phyloP scores from a whole-genome alignment of 2,888 invertebrate species.

The Latrodectus hesperus region DNA sequence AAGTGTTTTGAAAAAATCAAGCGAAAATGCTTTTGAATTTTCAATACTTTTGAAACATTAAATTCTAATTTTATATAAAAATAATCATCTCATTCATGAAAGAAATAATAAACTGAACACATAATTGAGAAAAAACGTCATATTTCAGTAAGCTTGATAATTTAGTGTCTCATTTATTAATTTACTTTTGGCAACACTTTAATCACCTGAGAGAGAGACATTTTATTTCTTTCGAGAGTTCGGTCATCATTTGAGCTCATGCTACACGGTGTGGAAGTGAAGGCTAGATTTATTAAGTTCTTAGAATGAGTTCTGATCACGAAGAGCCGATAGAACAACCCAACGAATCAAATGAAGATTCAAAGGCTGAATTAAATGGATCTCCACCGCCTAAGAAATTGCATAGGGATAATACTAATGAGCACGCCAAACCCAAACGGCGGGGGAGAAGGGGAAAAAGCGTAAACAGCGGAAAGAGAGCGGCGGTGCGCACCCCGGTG shows the following conservation, averaged over 20 bases:
- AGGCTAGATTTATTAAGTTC: neutral
- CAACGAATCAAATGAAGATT: slow-evolving; percentile 7
- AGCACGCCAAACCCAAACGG: slow-evolving; percentile 46
- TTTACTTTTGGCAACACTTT: slow-evolving; percentile 1
- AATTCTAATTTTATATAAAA: too few relatives aligned
- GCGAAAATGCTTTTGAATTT: too few relatives aligned
- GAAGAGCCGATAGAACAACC: slow-evolving; percentile 21
- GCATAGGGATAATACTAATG: slow-evolving; percentile 6
- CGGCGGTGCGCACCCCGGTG: slow-evolving; percentile 3
- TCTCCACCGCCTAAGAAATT: slow-evolving; percentile 7
- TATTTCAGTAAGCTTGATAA: too few relatives aligned
- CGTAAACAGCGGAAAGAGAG: slow-evolving; percentile 58
- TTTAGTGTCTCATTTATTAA: too few relatives aligned
- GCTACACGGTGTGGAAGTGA: neutral
- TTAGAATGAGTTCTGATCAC: slow-evolving; percentile 45
- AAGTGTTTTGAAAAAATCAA: too few relatives aligned
- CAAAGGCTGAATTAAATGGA: slow-evolving; percentile 6
- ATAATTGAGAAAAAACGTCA: too few relatives aligned
- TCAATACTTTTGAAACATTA: too few relatives aligned
- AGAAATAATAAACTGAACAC: too few relatives aligned
- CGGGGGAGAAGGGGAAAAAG: slow-evolving; percentile 59
- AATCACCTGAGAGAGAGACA: slow-evolving; percentile 19
- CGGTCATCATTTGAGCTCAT: neutral
- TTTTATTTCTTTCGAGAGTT: neutral
- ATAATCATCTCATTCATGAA: too few relatives aligned